Base-by-base conservation (phyloP, 2,797 vertebrate species). In the Aldrovandia affinis region DNA sequence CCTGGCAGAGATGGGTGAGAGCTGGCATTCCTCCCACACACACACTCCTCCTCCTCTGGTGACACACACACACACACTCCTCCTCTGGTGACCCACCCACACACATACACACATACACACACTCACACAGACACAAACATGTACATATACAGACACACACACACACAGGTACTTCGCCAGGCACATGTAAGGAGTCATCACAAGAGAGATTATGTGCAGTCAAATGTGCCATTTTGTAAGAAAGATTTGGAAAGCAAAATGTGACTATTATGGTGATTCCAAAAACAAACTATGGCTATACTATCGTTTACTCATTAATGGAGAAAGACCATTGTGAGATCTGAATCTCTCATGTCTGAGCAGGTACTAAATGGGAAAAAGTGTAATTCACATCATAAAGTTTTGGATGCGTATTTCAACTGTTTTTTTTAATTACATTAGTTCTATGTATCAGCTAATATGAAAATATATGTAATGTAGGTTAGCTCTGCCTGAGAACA, bases 1-100 rank as follows among this genome's bases (percentile, higher is more conserved):
- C 93, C 97, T 99, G 77, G 92, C 94, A 84, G 98, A 99, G 92
- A 98, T 96, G 86, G 98, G 98, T 99, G 92, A 96, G 94, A 44
- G 22, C 81, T 70, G 85, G 12, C 59, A 42, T 12, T 6, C 80
- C 61, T 33, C 30, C 30, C 7, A 15, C 78, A 42, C 15, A 25
- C 33, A 36, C 20, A 44, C 73, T 25, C 39, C 73, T 8, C 1
- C 33, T 4, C 28, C 70, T 6, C 33, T 61, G 59, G 14, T 61
- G 5, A 18, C 20, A 61, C 59, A 61, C 20, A 22, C 8, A 61
- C 20, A 61, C 18, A 61, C 59, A 61, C 25, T 15, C 59, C n/a
- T 15, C 73, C 59, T 22, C 42, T 5, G 28, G 20, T 22, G 47
- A 70, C 28, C 10, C 2, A 50, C 47, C 18, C 2, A 50, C 39